Evolutionary conservation across 23 tunicate species (phyloP).

Genomic region (Styela clava): DNA sequence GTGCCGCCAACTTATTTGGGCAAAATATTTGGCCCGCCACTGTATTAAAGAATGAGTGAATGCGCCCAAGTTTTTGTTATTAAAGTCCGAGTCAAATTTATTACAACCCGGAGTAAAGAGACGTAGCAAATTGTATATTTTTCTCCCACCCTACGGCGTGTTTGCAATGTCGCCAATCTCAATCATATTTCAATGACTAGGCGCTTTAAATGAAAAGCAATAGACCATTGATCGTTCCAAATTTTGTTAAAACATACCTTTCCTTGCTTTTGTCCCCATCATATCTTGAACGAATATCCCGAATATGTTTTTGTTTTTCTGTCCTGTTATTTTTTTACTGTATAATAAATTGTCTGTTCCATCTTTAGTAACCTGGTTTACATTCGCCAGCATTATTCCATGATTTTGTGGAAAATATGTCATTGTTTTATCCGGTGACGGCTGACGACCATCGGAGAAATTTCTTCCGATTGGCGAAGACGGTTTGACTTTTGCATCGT

Average conservation of each 20-base stretch:
- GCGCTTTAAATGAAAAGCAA: too few species aligned
- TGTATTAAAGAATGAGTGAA: too few species aligned
- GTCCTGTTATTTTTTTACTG: conserved; percentile 42
- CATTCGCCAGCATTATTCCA: conserved; percentile 53
- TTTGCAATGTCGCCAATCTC: too few species aligned
- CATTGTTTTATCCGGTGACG: not conserved
- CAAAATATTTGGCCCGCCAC: too few species aligned
- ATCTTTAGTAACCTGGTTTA: conserved; percentile 36
- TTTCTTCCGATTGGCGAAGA: not conserved
- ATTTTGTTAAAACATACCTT: conserved; percentile 4
- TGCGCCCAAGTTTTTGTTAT: too few species aligned
- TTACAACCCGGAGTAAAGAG: too few species aligned
- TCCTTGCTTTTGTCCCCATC: conserved; percentile 32
- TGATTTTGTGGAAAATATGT: conserved; percentile 1
- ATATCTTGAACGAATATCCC: conserved; percentile 56
- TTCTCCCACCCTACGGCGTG: too few species aligned
- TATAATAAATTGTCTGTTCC: conserved; percentile 44
- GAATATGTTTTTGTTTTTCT: conserved; percentile 47
- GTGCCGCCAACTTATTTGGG: too few species aligned
- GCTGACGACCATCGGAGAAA: not conserved
- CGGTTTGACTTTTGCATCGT: not conserved
- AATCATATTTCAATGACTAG: too few species aligned
- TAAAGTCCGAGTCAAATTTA: too few species aligned
- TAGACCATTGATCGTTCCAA: too few species aligned
- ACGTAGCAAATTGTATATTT: too few species aligned